Conservation (phyloP, 1,140 invertebrate species). For the Neodiprion fabricii region DNA sequence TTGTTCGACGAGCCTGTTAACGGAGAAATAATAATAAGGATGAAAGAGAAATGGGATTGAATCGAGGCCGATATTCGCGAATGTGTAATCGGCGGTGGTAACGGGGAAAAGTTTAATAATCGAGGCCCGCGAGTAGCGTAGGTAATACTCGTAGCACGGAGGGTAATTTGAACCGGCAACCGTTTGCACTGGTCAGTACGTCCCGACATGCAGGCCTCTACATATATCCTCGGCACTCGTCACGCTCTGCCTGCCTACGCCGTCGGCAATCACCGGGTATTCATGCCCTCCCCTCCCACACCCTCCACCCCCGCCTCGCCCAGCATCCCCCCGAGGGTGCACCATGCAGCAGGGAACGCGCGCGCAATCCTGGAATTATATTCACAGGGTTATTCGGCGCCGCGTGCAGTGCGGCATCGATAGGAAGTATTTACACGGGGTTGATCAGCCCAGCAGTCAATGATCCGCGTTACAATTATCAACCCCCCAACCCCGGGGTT, state of each 20-base stretch:
- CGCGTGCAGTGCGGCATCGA: neutral
- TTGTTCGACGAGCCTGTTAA: neutral
- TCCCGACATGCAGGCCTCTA: neutral
- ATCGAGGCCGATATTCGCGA: neutral
- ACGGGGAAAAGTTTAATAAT: neutral
- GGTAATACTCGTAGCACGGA: neutral
- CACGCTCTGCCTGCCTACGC: neutral
- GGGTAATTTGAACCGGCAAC: constrained; percentile 6
- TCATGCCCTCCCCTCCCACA: neutral
- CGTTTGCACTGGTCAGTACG: neutral
- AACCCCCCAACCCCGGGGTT: neutral
- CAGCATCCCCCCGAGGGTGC: neutral
- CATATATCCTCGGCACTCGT: neutral
- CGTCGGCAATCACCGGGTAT: constrained; percentile 6
- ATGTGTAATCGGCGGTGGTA: neutral
- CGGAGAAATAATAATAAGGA: neutral
- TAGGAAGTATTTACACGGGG: neutral
- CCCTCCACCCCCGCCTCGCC: too few species aligned
- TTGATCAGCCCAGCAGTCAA: neutral
- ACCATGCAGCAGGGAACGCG: neutral
- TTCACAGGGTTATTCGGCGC: neutral
- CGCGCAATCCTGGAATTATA: neutral
- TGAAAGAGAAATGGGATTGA: neutral
- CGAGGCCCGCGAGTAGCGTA: neutral
- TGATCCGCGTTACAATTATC: constrained; percentile 4